Percentiles rank a stretch among this genome's conserved stretches.
Evolutionary conservation across 2,888 invertebrate species (phyloP).

Genomic region (Gymnosoma rotundatum): DNA sequence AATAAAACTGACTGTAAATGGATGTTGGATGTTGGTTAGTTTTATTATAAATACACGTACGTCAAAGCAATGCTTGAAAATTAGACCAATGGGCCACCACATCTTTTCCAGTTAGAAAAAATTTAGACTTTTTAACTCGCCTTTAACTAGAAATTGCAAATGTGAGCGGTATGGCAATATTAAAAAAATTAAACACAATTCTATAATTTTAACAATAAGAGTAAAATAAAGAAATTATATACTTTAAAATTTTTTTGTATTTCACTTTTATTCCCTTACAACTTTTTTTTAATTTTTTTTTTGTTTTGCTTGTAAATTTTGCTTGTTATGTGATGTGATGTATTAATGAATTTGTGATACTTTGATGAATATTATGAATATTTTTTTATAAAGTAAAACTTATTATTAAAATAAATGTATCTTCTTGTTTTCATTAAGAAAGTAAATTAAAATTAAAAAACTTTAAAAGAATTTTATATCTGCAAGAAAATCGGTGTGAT

Average conservation of each 20-base stretch:
- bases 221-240: too few species aligned
- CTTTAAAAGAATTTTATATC: slow-evolving; percentile 63
- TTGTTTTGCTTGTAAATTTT: slow-evolving; percentile 23
- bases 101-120: too few species aligned
- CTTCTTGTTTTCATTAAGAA: slow-evolving; percentile 1
- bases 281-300: slow-evolving; percentile 31
- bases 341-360: slow-evolving; percentile 39
- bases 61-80: too few species aligned
- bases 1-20: too few species aligned
- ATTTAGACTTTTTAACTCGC: too few species aligned
- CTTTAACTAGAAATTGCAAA: too few species aligned
- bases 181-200: too few species aligned
- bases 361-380: slow-evolving; percentile 39
- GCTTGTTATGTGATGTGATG: slow-evolving; percentile 55
- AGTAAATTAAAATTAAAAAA: slow-evolving; percentile 31
- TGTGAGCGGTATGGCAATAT: too few species aligned
- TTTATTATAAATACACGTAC: too few species aligned
- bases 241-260: not conserved
- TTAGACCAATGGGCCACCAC: too few species aligned
- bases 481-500: slow-evolving; percentile 72
- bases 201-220: too few species aligned
- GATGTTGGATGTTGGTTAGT: too few species aligned
- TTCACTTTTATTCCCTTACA: not conserved
- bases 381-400: slow-evolving; percentile 20
- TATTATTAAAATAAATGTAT: slow-evolving; percentile 11